phyloP scores from a whole-genome alignment of 92 coral and sea anemone genomes.

The Epizoanthus fatuus region DNA sequence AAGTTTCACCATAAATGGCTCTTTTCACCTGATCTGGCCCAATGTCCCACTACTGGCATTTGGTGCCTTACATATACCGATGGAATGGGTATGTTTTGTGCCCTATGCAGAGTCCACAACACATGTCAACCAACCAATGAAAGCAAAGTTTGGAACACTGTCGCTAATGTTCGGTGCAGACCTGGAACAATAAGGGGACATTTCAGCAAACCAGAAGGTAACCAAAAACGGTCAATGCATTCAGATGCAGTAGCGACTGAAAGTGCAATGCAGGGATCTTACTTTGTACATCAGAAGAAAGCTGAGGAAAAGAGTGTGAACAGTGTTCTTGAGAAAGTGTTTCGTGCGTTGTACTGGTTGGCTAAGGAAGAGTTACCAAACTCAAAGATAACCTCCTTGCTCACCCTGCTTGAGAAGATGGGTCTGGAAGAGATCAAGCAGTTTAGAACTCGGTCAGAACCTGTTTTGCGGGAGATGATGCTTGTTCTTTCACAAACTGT shows the following conservation, averaged over 20 bases:
- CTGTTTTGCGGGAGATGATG: slow-evolving; percentile 31
- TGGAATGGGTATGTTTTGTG: slow-evolving; percentile 36
- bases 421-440: slow-evolving; percentile 34
- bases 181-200: slow-evolving; percentile 21
- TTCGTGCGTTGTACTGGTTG: slow-evolving; percentile 37
- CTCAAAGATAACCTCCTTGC: slow-evolving; percentile 42
- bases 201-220: slow-evolving; percentile 19
- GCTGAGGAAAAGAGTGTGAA: slow-evolving; percentile 24
- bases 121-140: slow-evolving; percentile 30
- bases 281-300: slow-evolving; percentile 32
- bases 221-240: slow-evolving; percentile 19
- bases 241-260: slow-evolving; percentile 23
- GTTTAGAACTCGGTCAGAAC: slow-evolving; percentile 50
- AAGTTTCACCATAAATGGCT: slow-evolving; percentile 48
- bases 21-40: slow-evolving; percentile 9
- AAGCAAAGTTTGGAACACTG: slow-evolving; percentile 33
- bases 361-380: slow-evolving; percentile 48
- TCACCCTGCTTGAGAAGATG: slow-evolving; percentile 30
- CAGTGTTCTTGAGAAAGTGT: slow-evolving; percentile 26
- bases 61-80: slow-evolving; percentile 34
- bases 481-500: slow-evolving; percentile 21
- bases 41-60: slow-evolving; percentile 20
- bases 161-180: slow-evolving; percentile 35
- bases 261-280: slow-evolving; percentile 21
- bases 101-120: slow-evolving; percentile 36